Base-by-base conservation (phyloP, 2,113 vertebrate species). In the Prionailurus bengalensis region DNA sequence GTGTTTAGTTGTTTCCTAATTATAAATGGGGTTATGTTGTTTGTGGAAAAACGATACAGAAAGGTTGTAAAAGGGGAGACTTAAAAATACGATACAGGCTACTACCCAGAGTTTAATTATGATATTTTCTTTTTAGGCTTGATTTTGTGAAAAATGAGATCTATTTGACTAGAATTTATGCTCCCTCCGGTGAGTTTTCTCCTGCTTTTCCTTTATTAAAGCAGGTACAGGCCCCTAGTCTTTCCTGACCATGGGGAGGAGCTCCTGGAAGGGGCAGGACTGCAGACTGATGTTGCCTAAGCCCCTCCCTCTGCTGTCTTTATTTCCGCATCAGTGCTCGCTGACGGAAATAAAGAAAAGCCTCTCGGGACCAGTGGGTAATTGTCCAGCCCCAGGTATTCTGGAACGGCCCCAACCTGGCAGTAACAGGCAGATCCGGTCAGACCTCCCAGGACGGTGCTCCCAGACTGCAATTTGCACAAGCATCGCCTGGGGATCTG, bases 141-240 rank as follows among this genome's bases (percentile, higher is more conserved):
- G 17, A 39, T 66, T 73, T 70, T 63, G 9, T 65, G 73, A 91
- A 36, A 48, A 55, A 76, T 6, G 36, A 58, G 33, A 17, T 23
- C 1, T 19, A 12, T 63, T 36, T 82, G 17, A 66, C 78, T 91
- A 33, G 51, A 61, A 33, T 66, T 55, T 25, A 14, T 17, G 66
- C 55, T 31, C 55, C 33, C 31, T 39, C 10, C 8, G 19, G 19
- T 61, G 58, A 3, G 3, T 8, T 78, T 71, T 21, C 68, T 73
- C 36, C 27, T 39, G 23, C 33, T 23, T 31, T 19, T 14, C 36
- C 48, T 80, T 78, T 66, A 3, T 45, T 42, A 65, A 71, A 27
- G n/a, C n/a, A 14, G 42, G 11, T 4, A 4, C 6, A 0, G 16
- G 2, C 1, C 36, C 11, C 23, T 71, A 3, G 17, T 16, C 9